Evolutionary conservation across 2,113 vertebrate genomes (phyloP).

Genomic region (Hepsetus odoe): DNA sequence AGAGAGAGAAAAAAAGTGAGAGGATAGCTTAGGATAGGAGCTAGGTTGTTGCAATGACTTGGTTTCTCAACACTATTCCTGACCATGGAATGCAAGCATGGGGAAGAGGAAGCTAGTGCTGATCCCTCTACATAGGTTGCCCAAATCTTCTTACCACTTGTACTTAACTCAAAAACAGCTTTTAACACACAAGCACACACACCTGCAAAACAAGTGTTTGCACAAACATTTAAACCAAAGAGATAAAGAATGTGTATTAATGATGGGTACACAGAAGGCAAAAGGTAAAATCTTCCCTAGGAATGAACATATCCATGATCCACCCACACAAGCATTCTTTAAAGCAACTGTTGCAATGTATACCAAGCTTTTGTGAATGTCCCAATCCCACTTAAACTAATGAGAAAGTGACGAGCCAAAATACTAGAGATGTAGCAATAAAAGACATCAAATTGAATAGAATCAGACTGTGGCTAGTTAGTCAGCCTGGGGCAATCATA

Average conservation of each 20-base stretch:
- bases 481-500: too few species aligned
- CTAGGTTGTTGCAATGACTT: constrained; percentile 38
- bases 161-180: constrained; percentile 44
- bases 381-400: too few species aligned
- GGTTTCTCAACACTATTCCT: constrained; percentile 68
- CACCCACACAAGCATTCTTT: neutral
- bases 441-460: too few species aligned
- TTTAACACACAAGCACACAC: constrained; percentile 4
- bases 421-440: too few species aligned
- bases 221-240: neutral
- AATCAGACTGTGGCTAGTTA: too few species aligned
- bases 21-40: too few species aligned
- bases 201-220: constrained; percentile 19
- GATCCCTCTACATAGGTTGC: constrained; percentile 52
- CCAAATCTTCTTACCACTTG: constrained; percentile 56
- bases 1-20: constrained; percentile 25
- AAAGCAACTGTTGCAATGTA: too few species aligned
- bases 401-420: too few species aligned
- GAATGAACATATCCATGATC: neutral
- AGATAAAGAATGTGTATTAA: neutral
- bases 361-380: too few species aligned
- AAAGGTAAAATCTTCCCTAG: too few species aligned
- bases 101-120: constrained; percentile 52
- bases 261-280: too few species aligned
- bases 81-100: constrained; percentile 64